phyloP scores from a whole-genome alignment of 2,888 invertebrate species.

The Ferdinandea cuprea region DNA sequence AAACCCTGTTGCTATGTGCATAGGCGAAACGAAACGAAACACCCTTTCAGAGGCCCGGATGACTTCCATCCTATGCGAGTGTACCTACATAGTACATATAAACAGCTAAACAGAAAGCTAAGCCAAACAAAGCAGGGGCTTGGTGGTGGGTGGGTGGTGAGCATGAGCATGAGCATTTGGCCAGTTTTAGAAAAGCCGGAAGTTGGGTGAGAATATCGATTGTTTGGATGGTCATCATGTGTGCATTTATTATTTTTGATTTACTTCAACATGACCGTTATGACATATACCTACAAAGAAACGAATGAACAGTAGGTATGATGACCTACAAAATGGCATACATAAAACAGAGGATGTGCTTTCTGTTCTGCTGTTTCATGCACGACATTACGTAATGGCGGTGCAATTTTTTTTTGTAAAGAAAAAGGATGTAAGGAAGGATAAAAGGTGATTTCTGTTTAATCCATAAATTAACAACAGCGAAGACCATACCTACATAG shows the following conservation, averaged over 20 bases:
- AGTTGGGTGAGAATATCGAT: slow-evolving; percentile 61
- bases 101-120: slow-evolving; percentile 21
- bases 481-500: slow-evolving; percentile 63
- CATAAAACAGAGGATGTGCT: slow-evolving; percentile 18
- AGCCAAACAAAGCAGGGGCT: background rate
- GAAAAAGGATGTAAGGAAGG: slow-evolving; percentile 18
- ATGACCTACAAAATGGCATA: slow-evolving; percentile 61
- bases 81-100: no score
- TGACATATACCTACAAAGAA: slow-evolving; percentile 36
- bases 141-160: slow-evolving; percentile 7
- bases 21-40: slow-evolving; percentile 25
- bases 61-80: slow-evolving; percentile 6
- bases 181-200: slow-evolving; percentile 53
- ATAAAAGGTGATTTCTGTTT: slow-evolving; percentile 65
- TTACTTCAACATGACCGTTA: slow-evolving; percentile 54
- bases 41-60: slow-evolving; percentile 8
- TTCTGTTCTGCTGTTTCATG: background rate
- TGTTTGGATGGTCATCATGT: slow-evolving; percentile 48
- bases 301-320: slow-evolving; percentile 12
- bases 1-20: slow-evolving; percentile 60
- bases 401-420: background rate
- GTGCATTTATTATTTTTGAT: slow-evolving; percentile 63
- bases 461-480: slow-evolving; percentile 66
- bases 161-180: slow-evolving; percentile 32
- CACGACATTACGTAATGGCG: slow-evolving; percentile 14